These are phyloP conservation scores for Morpho helenor DNA, from an alignment of 2,888 invertebrate species.

Conservation along the genomic window DNA sequence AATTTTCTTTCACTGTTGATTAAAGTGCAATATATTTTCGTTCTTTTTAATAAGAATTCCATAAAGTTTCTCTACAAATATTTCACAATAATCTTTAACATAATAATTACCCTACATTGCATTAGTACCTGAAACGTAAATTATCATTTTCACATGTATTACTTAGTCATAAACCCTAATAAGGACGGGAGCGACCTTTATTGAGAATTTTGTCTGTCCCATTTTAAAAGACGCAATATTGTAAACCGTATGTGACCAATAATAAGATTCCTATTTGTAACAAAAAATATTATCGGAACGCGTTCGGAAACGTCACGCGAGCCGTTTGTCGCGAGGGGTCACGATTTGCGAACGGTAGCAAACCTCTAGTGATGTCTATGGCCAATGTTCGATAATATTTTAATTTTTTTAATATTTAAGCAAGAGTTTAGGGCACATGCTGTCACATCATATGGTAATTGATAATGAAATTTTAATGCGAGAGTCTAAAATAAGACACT, in stretches of 20 bases:
- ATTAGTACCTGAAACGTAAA: conserved; percentile 8
- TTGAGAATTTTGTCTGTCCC: conserved; percentile 10
- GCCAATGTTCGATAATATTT: background rate
- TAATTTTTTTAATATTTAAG: no score
- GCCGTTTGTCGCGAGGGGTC: conserved; percentile 68
- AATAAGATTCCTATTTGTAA: conserved; percentile 35
- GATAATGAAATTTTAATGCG: no score
- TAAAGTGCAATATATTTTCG: no score
- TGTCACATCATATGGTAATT: no score
- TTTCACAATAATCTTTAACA: background rate
- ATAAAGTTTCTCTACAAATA: no score
- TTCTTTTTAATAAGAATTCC: no score
- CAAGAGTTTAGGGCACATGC: no score
- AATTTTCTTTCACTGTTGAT: no score
- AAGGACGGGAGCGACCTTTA: conserved; percentile 10
- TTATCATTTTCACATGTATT: conserved; percentile 12
- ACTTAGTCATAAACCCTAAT: conserved; percentile 12
- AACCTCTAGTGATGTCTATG: conserved; percentile 39
- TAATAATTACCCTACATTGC: background rate
- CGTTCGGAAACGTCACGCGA: conserved; percentile 65
- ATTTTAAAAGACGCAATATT: background rate
- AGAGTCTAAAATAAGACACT: no score
- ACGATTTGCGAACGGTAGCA: conserved; percentile 68
- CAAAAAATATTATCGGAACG: conserved; percentile 49
- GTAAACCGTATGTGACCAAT: background rate